phyloP scores from a whole-genome alignment of 1,140 invertebrate genomes.

The Contarinia nasturtii region DNA sequence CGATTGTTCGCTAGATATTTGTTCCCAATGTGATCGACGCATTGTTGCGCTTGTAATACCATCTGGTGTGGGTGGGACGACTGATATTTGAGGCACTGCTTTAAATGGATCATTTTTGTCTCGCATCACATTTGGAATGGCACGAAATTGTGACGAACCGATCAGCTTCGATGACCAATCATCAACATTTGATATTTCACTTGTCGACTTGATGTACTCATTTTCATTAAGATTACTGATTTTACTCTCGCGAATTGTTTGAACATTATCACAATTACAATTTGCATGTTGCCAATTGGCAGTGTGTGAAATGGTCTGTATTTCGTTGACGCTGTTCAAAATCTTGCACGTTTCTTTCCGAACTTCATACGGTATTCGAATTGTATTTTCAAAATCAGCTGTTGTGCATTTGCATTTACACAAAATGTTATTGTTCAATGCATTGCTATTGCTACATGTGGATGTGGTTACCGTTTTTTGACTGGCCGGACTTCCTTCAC shows the following conservation, averaged over 20 bases:
- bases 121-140: conserved; percentile 38
- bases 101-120: conserved; percentile 23
- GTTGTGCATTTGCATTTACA: conserved; percentile 19
- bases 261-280: background rate
- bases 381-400: conserved; percentile 17
- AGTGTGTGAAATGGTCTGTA: background rate
- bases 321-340: conserved; percentile 12
- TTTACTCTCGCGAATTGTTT: background rate
- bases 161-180: conserved; percentile 40
- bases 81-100: conserved; percentile 43
- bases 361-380: conserved; percentile 15
- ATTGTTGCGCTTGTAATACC: conserved; percentile 10
- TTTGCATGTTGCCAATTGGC: background rate
- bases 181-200: conserved; percentile 23
- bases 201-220: background rate
- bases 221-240: background rate
- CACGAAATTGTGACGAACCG: conserved; percentile 39
- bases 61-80: conserved; percentile 56
- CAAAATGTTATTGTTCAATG: conserved; percentile 5
- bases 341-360: conserved; percentile 21
- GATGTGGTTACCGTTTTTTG: too few relatives aligned
- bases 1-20: conserved; percentile 20
- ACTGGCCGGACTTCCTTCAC: too few relatives aligned
- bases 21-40: too few relatives aligned
- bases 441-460: too few relatives aligned